Base-by-base conservation (phyloP, 2,888 invertebrate genomes). In the Ellobium chinense region DNA sequence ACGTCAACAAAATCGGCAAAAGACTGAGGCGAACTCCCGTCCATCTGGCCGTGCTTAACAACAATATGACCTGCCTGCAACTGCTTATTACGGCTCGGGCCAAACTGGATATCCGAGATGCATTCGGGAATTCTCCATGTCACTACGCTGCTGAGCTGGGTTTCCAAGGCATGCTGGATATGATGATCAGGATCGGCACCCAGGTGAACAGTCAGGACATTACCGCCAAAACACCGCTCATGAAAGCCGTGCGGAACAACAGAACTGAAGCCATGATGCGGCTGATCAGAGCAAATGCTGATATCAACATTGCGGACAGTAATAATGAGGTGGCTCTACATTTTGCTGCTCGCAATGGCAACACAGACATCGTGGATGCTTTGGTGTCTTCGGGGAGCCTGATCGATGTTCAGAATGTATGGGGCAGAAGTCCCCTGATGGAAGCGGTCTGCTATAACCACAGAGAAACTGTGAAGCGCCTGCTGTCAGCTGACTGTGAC, bases 111-210 rank as follows among this genome's bases (percentile, higher is more conserved):
- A 86, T 89, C 9, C 86, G 89, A 68, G 92, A 92, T 86, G 91
- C 91, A 27, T 92, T 91, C 73, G 91, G 92, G 27, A 92, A 92
- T 83, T 89, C 91, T 5, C 91, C 91, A 5, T 91, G 91, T 77
- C 92, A 92, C 80, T 92, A 92, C 80, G 92, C 92, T 1, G 92
- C 92, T 0, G 91, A 92, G 79, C 90, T 91, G 78, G 92, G 92
- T 18, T 88, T 89, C 75, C 88, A 88, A 72, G 89, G 89, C 76
- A 89, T 92, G 37, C 80, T 92, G 18, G 91, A 91, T 80, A 89
- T 91, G 9, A 83, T 92, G 27, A 89, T 92, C 58, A 85, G 89
- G 31, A 89, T 91, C 60, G 88, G 89, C 60, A 89, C 90, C 4
- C 88, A 91, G 76, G 88, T 91, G 24, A 89, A 92, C 81, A 89